Base-by-base conservation (phyloP, 2,888 invertebrate species). In the Dicyrtoma fusca region DNA sequence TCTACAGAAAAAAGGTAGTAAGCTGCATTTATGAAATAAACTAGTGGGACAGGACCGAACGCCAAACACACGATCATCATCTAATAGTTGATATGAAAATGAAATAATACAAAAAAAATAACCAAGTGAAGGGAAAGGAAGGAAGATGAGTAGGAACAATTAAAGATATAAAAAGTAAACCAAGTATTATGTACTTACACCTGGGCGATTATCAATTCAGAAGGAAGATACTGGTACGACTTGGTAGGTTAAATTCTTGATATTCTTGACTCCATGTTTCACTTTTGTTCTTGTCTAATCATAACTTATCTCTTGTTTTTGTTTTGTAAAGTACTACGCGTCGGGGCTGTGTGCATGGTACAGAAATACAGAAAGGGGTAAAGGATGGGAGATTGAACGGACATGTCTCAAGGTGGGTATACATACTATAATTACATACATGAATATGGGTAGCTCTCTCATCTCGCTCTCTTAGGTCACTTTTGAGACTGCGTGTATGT, bases 191-290 rank as follows among this genome's bases (percentile, higher is more conserved):
- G 21, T 55, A 55, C 4, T 55, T 55, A 55, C 55, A 25, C 34
- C 17, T 61, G 34, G 45, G 57, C 44, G 55, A 73, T 73, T 73
- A 73, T 69, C 69, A 73, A 73, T 64, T 73, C 69, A 69, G 71
- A 71, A 71, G 71, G 71, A 59, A 69, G 59, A 57, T 57, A 49
- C 23, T 49, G 49, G 49, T 64, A 55, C 68, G 21, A 68, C 68
- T 68, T 57, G 68, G 68, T 68, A 68, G 68, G 68, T 68, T 42
- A 57, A 68, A 68, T 68, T 68, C 68, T 44, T 61, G 13, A 17
- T 44, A 19, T 61, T 61, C 44, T 55, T 57, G 42, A 23, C 55
- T 42, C 13, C 57, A 25, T 45, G 45, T 25, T 34, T 55, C 55
- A 57, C 45, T 23, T 68, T 45, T 68, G 57, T 68, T 47, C 55